phyloP scores from a whole-genome alignment of 1,140 invertebrate genomes.

The Aphelenchoides fujianensis region DNA sequence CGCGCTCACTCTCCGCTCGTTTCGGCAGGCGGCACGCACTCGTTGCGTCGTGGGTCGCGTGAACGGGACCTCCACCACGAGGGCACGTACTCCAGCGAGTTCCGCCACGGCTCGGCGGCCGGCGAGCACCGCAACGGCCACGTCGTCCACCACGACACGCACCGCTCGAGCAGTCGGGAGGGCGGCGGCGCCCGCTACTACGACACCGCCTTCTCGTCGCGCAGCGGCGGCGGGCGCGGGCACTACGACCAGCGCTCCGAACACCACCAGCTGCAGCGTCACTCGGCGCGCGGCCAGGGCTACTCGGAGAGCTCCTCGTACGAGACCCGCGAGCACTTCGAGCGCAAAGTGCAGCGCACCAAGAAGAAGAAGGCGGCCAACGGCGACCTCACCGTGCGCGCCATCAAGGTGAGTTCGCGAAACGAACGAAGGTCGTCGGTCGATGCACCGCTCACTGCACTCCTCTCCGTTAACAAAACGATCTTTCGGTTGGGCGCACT shows the following conservation, averaged over 20 bases:
- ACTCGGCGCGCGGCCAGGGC: constrained; percentile 32
- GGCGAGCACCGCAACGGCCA: constrained; percentile 39
- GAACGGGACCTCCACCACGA: background rate
- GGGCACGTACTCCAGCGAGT: constrained; percentile 15
- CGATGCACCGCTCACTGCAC: too few relatives aligned
- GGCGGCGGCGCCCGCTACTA: constrained; percentile 29
- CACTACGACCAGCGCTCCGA: constrained; percentile 2
- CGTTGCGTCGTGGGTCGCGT: constrained; percentile 5
- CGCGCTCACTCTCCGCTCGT: background rate
- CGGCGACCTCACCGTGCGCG: background rate
- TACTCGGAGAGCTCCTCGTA: constrained; percentile 57
- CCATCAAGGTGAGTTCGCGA: constrained; percentile 3
- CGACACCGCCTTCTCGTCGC: constrained; percentile 32
- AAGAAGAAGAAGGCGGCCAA: constrained; percentile 41
- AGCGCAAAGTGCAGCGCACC: constrained; percentile 55
- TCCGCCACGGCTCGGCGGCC: constrained; percentile 20
- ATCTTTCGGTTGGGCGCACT: too few relatives aligned
- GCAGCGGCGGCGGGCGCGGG: background rate
- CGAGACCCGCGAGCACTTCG: constrained; percentile 59
- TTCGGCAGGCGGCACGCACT: background rate
- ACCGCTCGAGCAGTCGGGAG: background rate
- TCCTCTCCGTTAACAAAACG: too few relatives aligned
- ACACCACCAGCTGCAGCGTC: constrained; percentile 19
- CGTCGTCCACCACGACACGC: constrained; percentile 11
- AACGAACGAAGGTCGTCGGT: background rate